Percentiles rank a stretch among this genome's conserved stretches.
These are phyloP conservation scores for Cydia splendana DNA, from an alignment of 1,140 invertebrate genomes.

Conservation along the genomic window DNA sequence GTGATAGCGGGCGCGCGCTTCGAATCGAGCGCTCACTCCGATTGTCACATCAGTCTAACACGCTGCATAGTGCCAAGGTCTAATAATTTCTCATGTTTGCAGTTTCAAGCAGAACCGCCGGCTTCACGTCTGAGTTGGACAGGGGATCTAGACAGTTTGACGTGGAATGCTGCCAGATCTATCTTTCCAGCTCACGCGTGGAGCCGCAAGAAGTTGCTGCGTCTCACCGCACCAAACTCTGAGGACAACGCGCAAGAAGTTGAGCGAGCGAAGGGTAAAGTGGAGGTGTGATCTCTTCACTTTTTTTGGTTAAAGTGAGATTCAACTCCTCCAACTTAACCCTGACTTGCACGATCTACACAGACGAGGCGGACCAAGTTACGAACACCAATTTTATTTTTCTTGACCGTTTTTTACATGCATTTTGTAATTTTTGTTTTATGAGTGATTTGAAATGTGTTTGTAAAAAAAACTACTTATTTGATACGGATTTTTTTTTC, in stretches of 20 bases:
- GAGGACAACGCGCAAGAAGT: constrained; percentile 29
- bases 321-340: constrained; percentile 82
- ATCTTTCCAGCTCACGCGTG: constrained; percentile 80
- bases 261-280: constrained; percentile 74
- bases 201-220: constrained; percentile 50
- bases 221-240: neutral
- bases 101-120: constrained; percentile 33
- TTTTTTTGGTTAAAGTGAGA: constrained; percentile 80
- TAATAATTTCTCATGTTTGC: constrained; percentile 39
- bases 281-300: constrained; percentile 82
- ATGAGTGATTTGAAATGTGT: too few relatives aligned
- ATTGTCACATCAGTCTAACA: constrained; percentile 59
- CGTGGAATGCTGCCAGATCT: constrained; percentile 77
- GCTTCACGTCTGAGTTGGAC: constrained; percentile 79
- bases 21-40: constrained; percentile 55
- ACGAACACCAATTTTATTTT: neutral
- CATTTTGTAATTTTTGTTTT: too few relatives aligned
- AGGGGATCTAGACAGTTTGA: constrained; percentile 79
- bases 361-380: constrained; percentile 38
- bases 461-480: too few relatives aligned
- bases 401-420: too few relatives aligned
- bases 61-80: constrained; percentile 41
- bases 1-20: constrained; percentile 68
- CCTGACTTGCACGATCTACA: constrained; percentile 64
- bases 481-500: neutral